Conservation (phyloP, 2,113 vertebrate species). For the Hemicordylus capensis region DNA sequence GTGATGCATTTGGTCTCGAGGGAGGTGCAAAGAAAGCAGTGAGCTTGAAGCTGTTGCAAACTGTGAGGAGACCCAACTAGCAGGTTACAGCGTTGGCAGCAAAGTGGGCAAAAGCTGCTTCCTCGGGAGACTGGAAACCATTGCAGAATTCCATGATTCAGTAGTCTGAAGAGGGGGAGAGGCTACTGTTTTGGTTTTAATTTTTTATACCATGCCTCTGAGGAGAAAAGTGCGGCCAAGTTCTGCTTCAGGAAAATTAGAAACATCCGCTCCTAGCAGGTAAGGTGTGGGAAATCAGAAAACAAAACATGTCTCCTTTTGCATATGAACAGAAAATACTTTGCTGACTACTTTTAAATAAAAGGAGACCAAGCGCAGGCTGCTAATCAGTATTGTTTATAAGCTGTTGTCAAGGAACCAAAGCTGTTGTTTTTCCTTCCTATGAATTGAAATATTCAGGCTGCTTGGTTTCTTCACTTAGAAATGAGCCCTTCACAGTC, state of each 20-base stretch:
- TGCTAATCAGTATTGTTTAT: conserved; percentile 32
- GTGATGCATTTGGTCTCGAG: background rate
- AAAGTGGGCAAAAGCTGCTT: background rate
- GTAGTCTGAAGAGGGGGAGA: too few relatives aligned
- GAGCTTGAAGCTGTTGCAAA: background rate
- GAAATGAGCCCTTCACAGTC: background rate
- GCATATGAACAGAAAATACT: background rate
- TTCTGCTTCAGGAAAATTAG: conserved; percentile 78
- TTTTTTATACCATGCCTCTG: conserved; percentile 48
- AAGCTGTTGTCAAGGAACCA: conserved; percentile 72
- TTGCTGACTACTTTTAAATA: background rate
- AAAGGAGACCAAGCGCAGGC: background rate
- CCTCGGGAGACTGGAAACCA: background rate
- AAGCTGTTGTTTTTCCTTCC: background rate
- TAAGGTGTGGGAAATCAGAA: conserved; percentile 55
- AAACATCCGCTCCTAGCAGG: conserved; percentile 74
- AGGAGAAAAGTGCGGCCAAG: conserved; percentile 65
- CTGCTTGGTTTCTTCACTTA: background rate
- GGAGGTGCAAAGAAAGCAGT: conserved; percentile 5
- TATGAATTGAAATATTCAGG: background rate
- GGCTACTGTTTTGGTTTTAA: too few relatives aligned
- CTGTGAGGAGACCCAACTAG: background rate
- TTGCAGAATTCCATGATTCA: background rate
- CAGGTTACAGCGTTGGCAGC: background rate
- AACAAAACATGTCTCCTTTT: background rate